Base-by-base conservation (phyloP, 2,888 invertebrate genomes). In the Papilio elwesi region DNA sequence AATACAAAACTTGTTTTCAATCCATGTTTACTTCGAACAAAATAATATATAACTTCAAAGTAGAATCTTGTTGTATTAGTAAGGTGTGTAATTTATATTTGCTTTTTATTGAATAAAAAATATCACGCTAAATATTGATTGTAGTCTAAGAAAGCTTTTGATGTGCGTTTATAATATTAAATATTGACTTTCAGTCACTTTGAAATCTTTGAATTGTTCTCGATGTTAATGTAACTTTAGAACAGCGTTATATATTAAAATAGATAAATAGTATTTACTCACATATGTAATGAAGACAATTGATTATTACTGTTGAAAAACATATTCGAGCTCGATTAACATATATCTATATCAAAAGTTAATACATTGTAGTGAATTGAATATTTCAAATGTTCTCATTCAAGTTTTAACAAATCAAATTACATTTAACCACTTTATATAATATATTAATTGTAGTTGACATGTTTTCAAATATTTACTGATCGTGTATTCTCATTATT, bases 61-160 rank as follows among this genome's bases (percentile, higher is more conserved):
- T 43, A 4, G 7, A 43, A 43, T 43, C 26, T 26, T 4, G 43
- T 43, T 38, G 36, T 57, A 38, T n/a, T 38, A 57, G 57, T 38
- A 26, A n/a, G 3, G n/a, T 38, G 3, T 59, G n/a, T 59, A 38
- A 38, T 4, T 8, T 59, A n/a, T 59, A 26, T 59, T 59, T 59
- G 59, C 38, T 59, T 57, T 1, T 53, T 55, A 59, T 59, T 38
- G 13, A 9, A n/a, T 38, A 38, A 26, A 0, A 38, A 6, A 16
- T 57, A n/a, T 59, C 55, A 57, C 55, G 43, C 13, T 55, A 13
- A 47, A 48, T 55, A 43, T 51, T 49, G 62, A 70, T 38, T 9
- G 53, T 70, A 65, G 55, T 48, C 26, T 64, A 65, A 53, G 36
- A 55, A 70, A 26, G 65, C 64, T 70, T 70, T 57, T 48, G 38